Evolutionary conservation across 2,888 invertebrate genomes (phyloP), one percentile per base, ranked within the genome.

Genomic region (Aspidiotus rigidus): DNA sequence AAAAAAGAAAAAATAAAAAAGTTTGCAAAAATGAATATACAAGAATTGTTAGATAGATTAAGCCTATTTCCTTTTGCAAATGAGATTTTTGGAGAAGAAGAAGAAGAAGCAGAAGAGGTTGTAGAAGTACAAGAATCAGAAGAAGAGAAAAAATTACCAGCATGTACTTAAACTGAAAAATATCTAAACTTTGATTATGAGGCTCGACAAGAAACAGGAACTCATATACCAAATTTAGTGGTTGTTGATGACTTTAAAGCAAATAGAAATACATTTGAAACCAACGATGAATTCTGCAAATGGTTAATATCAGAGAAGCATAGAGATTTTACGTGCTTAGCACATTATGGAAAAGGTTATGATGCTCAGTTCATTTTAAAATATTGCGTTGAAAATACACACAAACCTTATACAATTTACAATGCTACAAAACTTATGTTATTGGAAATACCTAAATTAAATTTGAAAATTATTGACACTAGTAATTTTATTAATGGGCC

Each of bases 101-200:
- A 61, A 28, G 57, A 57, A 11, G 57, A 57, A 57, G 57, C 69
- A n/a, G n/a, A n/a, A n/a, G n/a, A n/a, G n/a, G n/a, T n/a, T n/a
- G n/a, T n/a, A n/a, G n/a, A n/a, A n/a, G n/a, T n/a, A n/a, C n/a
- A n/a, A n/a, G n/a, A n/a, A n/a, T n/a, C n/a, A n/a, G n/a, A n/a
- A n/a, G n/a, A n/a, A n/a, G n/a, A n/a, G n/a, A n/a, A n/a, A n/a
- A n/a, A n/a, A n/a, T n/a, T n/a, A n/a, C n/a, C n/a, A n/a, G n/a
- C n/a, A n/a, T n/a, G n/a, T n/a, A n/a, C n/a, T n/a, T n/a, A n/a
- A n/a, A n/a, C n/a, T n/a, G n/a, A n/a, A n/a, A n/a, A n/a, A n/a
- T n/a, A n/a, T n/a, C n/a, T n/a, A n/a, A n/a, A n/a, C n/a, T n/a
- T 72, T 59, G 72, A 71, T 71, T 71, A 72, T 40, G 71, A 72